These are phyloP conservation scores for Eilema griseolum DNA, from an alignment of 2,888 invertebrate genomes.

Conservation along the genomic window DNA sequence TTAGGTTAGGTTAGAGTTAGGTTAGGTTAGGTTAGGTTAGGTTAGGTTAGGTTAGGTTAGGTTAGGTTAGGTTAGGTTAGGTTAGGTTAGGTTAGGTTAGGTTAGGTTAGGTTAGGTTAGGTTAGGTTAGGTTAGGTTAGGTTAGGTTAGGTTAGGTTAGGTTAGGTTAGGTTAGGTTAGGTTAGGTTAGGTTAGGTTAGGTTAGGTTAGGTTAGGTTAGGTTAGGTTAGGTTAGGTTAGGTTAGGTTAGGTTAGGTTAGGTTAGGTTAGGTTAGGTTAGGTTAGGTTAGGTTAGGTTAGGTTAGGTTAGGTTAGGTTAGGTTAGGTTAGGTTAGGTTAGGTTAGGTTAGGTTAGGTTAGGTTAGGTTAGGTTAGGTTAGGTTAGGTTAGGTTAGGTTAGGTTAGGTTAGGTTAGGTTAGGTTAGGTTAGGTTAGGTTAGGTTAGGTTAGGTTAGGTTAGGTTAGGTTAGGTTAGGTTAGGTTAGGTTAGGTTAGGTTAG, in stretches of 20 bases:
- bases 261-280: slow-evolving; percentile 36
- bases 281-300: slow-evolving; percentile 34
- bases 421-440: slow-evolving; percentile 36
- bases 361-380: slow-evolving; percentile 34
- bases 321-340: slow-evolving; percentile 43
- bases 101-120: slow-evolving; percentile 43
- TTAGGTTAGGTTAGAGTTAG: slow-evolving; percentile 38
- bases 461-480: slow-evolving; percentile 37
- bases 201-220: slow-evolving; percentile 39
- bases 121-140: slow-evolving; percentile 36
- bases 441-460: slow-evolving; percentile 33
- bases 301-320: slow-evolving; percentile 46
- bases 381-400: slow-evolving; percentile 37
- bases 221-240: slow-evolving; percentile 26
- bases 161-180: slow-evolving; percentile 34
- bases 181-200: slow-evolving; percentile 38
- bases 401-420: slow-evolving; percentile 42
- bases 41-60: slow-evolving; percentile 43
- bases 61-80: slow-evolving; percentile 28
- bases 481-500: slow-evolving; percentile 37
- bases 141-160: slow-evolving; percentile 44
- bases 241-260: slow-evolving; percentile 37
- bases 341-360: slow-evolving; percentile 33
- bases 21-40: slow-evolving; percentile 37
- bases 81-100: slow-evolving; percentile 44